Evolutionary conservation across 2,888 invertebrate genomes (phyloP), one percentile per base, ranked within the genome.

Genomic region (Notodonta dromedarius): DNA sequence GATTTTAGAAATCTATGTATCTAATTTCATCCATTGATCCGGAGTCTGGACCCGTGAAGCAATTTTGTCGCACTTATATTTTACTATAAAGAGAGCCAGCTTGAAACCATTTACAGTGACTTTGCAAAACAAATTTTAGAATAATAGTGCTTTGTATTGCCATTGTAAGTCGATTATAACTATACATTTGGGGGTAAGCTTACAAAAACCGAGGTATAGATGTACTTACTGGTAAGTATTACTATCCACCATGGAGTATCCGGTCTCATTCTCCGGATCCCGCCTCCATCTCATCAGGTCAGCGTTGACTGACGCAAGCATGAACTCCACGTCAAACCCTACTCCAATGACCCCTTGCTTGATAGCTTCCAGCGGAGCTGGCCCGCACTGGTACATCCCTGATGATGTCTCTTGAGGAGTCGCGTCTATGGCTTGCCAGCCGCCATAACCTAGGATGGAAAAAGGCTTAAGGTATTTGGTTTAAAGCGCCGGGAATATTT

Each of bases 351-450:
- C 95, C 0, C 97, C 97, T 79, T 96, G 94, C 72, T 95, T 95
- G 64, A 98, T 94, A 5, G 97, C 97, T 79, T 96, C 96, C 4
- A 97, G 83, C 0, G 97, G 96, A 0, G 97, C 95, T 9, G 98
- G 97, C 0, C 98, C 97, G 76, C 97, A 97, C 67, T 96, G 96
- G 87, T 94, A 97, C 64, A 95, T 79, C 0, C 95, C 95, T 48
- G 95, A 94, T 5, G 97, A 97, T 0, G 94, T 94, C 85, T 97
- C 97, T 83, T 97, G 97, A 0, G 98, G 97, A 0, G 98, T 98
- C 0, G 97, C 95, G 80, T 98, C 98, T 55, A 97, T 95, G 0
- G 96, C 97, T 89, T 98, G 98, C 98, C 98, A 98, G n/a, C 98
- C 98, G 0, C 97, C 97, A 80, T 96, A 97, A 12, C 97, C 96